Evolutionary conservation across 2,888 invertebrate species (phyloP).

Genomic region (Leptopterna dolabrata): DNA sequence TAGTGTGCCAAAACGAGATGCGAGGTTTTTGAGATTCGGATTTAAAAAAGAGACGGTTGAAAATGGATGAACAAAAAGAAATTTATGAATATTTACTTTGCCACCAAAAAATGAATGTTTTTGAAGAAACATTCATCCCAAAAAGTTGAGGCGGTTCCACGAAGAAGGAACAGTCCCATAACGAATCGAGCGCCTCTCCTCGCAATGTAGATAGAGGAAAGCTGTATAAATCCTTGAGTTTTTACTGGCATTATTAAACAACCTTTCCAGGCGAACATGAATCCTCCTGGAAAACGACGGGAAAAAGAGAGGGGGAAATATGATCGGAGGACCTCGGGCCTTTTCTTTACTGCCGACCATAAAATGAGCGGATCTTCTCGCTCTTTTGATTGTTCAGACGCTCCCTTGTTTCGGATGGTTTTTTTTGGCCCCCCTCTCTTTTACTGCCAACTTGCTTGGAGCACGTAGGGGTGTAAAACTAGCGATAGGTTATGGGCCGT

Average conservation of each 20-base stretch:
- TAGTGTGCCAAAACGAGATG: too few species aligned
- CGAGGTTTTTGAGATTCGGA: too few species aligned
- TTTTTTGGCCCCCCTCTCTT: background rate
- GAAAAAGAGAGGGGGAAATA: constrained; percentile 11
- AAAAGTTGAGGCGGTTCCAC: too few species aligned
- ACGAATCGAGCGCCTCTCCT: background rate
- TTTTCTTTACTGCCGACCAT: constrained; percentile 6
- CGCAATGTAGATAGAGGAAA: background rate
- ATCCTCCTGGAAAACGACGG: background rate
- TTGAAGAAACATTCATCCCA: too few species aligned
- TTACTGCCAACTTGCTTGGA: constrained; percentile 26
- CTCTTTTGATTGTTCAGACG: constrained; percentile 22
- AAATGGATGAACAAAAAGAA: too few species aligned
- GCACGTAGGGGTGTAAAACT: constrained; percentile 31
- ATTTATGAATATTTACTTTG: too few species aligned
- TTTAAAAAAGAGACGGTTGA: too few species aligned
- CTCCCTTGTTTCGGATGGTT: constrained; percentile 7
- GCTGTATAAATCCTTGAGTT: constrained; percentile 39
- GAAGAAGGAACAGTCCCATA: too few species aligned
- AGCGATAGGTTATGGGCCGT: constrained; percentile 15
- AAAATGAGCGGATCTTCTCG: constrained; percentile 18
- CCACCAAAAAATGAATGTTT: too few species aligned
- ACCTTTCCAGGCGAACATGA: constrained; percentile 42
- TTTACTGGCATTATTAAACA: constrained; percentile 48
- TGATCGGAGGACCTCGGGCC: background rate